A percentile compares a stretch with the other conserved stretches of the same genome.
Evolutionary conservation across 2,113 vertebrate genomes (phyloP).

Genomic region (Diphyllodes magnificus): DNA sequence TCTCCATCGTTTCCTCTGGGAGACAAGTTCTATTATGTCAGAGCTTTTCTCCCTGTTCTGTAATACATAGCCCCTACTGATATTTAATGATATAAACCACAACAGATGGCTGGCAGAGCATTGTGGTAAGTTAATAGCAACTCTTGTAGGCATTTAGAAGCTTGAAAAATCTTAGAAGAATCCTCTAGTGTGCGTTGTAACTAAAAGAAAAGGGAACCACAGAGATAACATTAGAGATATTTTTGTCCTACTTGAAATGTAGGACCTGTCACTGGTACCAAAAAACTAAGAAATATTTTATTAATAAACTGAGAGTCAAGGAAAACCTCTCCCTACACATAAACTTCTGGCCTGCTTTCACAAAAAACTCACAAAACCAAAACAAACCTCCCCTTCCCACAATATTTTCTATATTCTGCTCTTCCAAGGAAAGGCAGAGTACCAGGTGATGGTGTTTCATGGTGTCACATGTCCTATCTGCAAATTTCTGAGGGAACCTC

Average conservation of each 20-base stretch:
- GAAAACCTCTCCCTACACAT: background rate
- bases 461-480: background rate
- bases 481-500: background rate
- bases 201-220: background rate
- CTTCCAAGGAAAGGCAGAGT: background rate
- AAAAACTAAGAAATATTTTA: background rate
- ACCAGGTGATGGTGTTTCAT: background rate
- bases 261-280: background rate
- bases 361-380: background rate
- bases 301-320: background rate
- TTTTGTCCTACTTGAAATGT: background rate
- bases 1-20: background rate
- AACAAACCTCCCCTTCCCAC: background rate
- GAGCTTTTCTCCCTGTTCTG: background rate
- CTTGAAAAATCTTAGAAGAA: background rate
- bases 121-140: constrained; percentile 11
- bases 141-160: background rate
- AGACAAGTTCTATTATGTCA: background rate
- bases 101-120: constrained; percentile 41
- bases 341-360: background rate
- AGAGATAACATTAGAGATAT: background rate
- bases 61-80: background rate
- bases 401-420: background rate
- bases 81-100: constrained; percentile 37
- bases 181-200: background rate